Conservation (phyloP, 2,113 vertebrate genomes). For the Ailurus styani region DNA sequence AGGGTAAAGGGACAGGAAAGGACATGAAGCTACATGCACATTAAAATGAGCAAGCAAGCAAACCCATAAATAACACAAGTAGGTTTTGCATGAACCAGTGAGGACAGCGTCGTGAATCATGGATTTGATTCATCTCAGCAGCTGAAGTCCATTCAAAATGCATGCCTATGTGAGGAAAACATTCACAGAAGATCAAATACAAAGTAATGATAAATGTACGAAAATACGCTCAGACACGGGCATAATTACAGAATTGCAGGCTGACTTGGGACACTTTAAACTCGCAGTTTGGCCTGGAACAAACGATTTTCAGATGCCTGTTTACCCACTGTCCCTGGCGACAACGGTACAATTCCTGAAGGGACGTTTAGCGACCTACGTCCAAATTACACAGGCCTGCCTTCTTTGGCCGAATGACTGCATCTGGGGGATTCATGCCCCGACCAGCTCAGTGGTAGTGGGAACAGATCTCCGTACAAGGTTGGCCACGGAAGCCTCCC, state of each 20-base stretch:
- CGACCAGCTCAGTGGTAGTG: neutral
- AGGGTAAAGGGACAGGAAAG: neutral
- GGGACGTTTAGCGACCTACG: neutral
- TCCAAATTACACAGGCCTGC: neutral
- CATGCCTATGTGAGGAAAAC: accelerated
- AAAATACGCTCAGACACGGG: neutral
- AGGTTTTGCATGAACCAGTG: neutral
- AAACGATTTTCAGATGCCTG: neutral
- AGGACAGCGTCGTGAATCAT: accelerated
- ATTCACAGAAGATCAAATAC: neutral
- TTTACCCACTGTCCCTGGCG: no score
- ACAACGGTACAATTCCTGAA: neutral
- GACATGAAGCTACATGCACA: no score
- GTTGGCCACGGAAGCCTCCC: accelerated
- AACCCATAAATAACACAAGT: no score
- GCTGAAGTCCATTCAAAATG: neutral
- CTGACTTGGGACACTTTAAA: neutral
- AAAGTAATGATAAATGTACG: neutral
- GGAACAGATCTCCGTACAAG: accelerated
- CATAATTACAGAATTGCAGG: neutral
- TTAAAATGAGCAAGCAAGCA: neutral
- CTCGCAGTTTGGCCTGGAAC: neutral
- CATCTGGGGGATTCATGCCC: neutral
- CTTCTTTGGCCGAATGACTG: neutral
- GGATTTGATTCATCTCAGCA: accelerated